Evolutionary conservation across 1,140 invertebrate species (phyloP).

Genomic region (Watersipora subatra): DNA sequence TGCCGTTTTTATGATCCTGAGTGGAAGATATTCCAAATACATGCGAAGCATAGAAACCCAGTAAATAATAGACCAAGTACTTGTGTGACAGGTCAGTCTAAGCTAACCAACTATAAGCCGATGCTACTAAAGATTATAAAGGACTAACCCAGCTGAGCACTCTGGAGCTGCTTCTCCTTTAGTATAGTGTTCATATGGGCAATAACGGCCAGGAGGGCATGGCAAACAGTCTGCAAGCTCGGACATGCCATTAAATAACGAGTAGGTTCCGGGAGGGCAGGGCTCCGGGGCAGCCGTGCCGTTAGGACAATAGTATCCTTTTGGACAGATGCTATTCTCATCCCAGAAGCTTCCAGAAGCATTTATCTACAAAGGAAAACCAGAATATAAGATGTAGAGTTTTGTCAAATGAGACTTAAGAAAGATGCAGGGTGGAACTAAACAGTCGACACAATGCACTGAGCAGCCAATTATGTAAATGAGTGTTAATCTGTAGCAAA

Average conservation of each 20-base stretch:
- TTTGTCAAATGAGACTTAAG: too few relatives aligned
- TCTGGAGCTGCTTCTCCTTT: conserved; percentile 20
- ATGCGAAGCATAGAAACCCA: too few relatives aligned
- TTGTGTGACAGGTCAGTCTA: too few relatives aligned
- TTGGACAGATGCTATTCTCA: conserved; percentile 30
- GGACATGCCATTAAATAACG: conserved; percentile 16
- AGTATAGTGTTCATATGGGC: conserved; percentile 32
- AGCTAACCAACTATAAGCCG: too few relatives aligned
- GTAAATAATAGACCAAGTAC: too few relatives aligned
- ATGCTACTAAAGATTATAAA: too few relatives aligned
- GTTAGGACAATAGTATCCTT: conserved; percentile 31
- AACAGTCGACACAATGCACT: too few relatives aligned
- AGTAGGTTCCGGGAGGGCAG: conserved; percentile 32
- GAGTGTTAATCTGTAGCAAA: too few relatives aligned
- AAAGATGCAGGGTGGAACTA: too few relatives aligned
- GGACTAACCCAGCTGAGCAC: conserved; percentile 26
- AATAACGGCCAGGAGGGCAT: conserved; percentile 45
- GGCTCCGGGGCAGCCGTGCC: conserved; percentile 26
- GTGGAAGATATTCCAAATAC: too few relatives aligned
- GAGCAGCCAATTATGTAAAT: too few relatives aligned
- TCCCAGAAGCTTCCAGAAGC: conserved; percentile 20
- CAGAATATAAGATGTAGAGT: not conserved
- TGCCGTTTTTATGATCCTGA: too few relatives aligned
- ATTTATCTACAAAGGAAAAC: conserved; percentile 20
- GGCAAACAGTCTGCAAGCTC: conserved; percentile 20